Evolutionary conservation across 2,797 vertebrate genomes (phyloP), one percentile per base, ranked within the genome.

Genomic region (Darevskia nairensis): DNA sequence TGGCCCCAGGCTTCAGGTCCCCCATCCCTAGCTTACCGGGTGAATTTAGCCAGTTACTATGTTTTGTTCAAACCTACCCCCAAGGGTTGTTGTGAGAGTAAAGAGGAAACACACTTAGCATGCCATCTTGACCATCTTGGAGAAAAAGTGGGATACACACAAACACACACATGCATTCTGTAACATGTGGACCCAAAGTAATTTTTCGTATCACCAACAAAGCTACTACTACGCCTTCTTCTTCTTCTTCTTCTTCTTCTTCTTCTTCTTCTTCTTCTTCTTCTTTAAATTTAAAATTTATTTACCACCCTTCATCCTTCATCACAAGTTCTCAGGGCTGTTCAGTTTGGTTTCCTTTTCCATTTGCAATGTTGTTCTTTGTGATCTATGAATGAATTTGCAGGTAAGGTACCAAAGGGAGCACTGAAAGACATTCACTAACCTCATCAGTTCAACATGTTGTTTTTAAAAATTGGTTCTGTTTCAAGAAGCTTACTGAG

Each of bases 381-480:
- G 27, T 78, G 39, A 6, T 41, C 27, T 55, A 8, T 59, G 61
- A 78, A 83, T 5, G 4, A 46, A 82, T 13, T 8, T 11, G 2
- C 74, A 68, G 29, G 4, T 69, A 39, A 9, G 5, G 19, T 78
- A 72, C 27, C 15, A 44, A 61, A 82, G 59, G 17, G 10, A 77
- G 50, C 2, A 75, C n/a, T 68, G n/a, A 61, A 82, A 66, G 15
- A 32, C 19, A 61, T 46, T 46, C 68, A 35, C 75, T 84, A 78
- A 0, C 6, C 79, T 11, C 41, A 32, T 59, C 27, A 0, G 1
- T 32, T 23, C 4, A 0, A 2, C 0, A 0, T 29, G 41, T 72
- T 46, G 68, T 89, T 3, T 81, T 81, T 11, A 39, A 19, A 74
- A 74, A 39, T 8, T 39, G 72, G 61, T 23, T 64, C 80, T 5